Base-by-base conservation (phyloP, 2,113 vertebrate species). In the Solenodon paradoxus region DNA sequence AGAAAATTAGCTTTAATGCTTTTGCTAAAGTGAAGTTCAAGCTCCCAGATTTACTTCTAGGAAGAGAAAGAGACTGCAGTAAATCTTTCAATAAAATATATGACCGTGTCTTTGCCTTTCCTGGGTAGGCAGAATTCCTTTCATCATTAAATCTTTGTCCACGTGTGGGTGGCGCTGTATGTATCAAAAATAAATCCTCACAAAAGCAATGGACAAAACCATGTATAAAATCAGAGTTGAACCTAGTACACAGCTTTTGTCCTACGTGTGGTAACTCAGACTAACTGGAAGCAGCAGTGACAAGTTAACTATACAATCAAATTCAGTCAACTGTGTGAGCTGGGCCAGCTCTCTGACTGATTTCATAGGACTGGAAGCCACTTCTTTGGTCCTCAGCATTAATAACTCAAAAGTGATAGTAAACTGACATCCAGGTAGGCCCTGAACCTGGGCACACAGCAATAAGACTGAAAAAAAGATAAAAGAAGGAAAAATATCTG, bases 141-240 rank as follows among this genome's bases (percentile, higher is more conserved):
- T 80, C 82, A 75, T 59, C 69, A 47, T 75, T 71, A 77, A 80
- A 92, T 68, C 87, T 95, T 90, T 78, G 47, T 66, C 72, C 79
- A 26, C 9, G 20, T 83, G 82, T 74, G 71, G 20, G 89, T 63
- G 51, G 20, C 53, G 69, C 26, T 26, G 69, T 40, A 3, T 17
- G 32, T 83, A 90, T 64, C 92, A 79, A 71, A 90, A 95, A 72
- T 81, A 83, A 90, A 84, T 53, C n/a, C 92, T 61, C 71, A 12
- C 40, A 19, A 42, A 71, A 95, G 95, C 30, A 51, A 85, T 32
- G 77, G 66, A 88, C 38, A 83, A 92, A 85, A 59, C 30, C 61
- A 71, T 0, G 32, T 63, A 85, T 66, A 83, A 74, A 63, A 79
- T 63, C 80, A 82, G 72, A 90, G 53, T 49, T 40, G 71, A 47